Evolutionary conservation across 2,888 invertebrate genomes (phyloP), one percentile per base, ranked within the genome.

Genomic region (Malachius bipustulatus): DNA sequence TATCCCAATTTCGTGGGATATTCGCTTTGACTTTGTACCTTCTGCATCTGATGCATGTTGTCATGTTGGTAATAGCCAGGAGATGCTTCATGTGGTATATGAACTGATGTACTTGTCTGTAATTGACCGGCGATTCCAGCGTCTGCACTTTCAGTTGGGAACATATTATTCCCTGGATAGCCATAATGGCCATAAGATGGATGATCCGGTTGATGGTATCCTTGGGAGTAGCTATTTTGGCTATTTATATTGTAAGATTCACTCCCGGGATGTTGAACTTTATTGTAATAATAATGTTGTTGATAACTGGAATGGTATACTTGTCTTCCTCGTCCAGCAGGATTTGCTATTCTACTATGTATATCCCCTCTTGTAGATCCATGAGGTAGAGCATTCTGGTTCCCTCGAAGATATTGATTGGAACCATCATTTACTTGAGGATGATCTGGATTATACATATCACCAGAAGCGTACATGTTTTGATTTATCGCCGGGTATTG

Each of bases 261-360:
- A 6, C 44, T 47, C 8, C 47, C 35, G 10, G 48, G 41, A 32
- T 73, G 72, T 16, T 67, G 59, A 37, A 66, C 66, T 9, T 69
- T 70, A 39, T 67, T 69, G 50, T 70, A 69, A 39, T 67, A 66
- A 37, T 68, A 68, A 38, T 62, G 59, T 36, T 67, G 64, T 41
- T 67, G 66, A 40, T 66, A 66, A 4, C 62, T 55, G 3, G 64
- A 49, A 19, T 65, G 64, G 48, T 70, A 69, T 24, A 47, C 45
- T 41, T 59, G 62, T 35, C 63, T 50, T 14, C 51, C 51, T 37
- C 59, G 51, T n/a, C 51, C 45, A 3, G 50, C 31, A 14, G 49
- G 45, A 41, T 56, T 48, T 24, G 51, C 44, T 10, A 44, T 28
- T 14, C 46, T 34, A 30, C 48, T 40, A 35, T 52, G 52, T 38